phyloP scores from a whole-genome alignment of 30 jellyfish, hydroid and myxozoan genomes.

The Cassiopea andromeda region DNA sequence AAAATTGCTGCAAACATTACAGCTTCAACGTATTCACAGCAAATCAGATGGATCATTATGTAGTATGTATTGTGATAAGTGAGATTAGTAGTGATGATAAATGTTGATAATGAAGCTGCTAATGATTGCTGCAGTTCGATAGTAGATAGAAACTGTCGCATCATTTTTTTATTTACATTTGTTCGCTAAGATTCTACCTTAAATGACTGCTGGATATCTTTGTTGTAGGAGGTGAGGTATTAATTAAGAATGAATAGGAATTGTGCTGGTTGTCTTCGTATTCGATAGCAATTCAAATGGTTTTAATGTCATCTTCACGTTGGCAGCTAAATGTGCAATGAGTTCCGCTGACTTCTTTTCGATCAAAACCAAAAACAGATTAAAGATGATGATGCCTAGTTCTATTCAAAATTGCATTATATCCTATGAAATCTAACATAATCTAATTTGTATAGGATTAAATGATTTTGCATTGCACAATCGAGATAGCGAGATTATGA shows the following conservation, averaged over 20 bases:
- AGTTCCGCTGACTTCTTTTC: conserved; percentile 40
- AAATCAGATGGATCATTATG: too few relatives aligned
- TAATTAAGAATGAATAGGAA: conserved; percentile 31
- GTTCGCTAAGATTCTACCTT: not conserved
- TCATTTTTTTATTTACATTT: not conserved
- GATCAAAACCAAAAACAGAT: conserved; percentile 53
- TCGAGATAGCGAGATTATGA: conserved; percentile 49
- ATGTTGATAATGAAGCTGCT: not conserved
- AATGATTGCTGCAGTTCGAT: not conserved
- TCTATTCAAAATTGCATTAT: conserved; percentile 55
- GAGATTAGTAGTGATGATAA: not conserved
- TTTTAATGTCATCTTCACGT: conserved; percentile 26
- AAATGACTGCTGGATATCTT: conserved; percentile 13
- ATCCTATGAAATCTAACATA: conserved; percentile 50
- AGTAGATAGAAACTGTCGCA: not conserved
- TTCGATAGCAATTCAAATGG: conserved; percentile 41
- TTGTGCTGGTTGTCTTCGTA: conserved; percentile 4
- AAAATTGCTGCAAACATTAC: too few relatives aligned
- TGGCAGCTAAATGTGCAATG: conserved; percentile 79
- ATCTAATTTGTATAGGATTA: conserved; percentile 74
- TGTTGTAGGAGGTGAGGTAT: conserved; percentile 17
- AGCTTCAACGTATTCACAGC: too few relatives aligned
- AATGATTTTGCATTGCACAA: conserved; percentile 46
- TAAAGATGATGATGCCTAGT: conserved; percentile 32
- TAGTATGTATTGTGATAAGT: not conserved